phyloP scores from a whole-genome alignment of 2,888 invertebrate species.

The Acleris sparsana region DNA sequence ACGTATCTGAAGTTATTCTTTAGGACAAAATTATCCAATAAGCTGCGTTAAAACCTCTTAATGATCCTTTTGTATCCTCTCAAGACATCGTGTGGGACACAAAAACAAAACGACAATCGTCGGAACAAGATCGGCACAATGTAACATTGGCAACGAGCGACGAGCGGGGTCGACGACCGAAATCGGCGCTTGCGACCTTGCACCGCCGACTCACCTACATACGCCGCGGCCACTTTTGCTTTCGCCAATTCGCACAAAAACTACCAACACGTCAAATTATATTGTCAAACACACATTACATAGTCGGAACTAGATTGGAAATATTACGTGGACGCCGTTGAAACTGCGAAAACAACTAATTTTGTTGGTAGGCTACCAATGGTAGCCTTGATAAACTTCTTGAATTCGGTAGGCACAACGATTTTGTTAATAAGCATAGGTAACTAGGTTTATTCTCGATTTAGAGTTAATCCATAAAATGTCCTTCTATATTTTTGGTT shows the following conservation, averaged over 20 bases:
- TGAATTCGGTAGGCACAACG: no score
- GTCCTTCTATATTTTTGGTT: neutral
- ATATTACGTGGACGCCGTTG: neutral
- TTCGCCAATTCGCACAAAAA: constrained; percentile 80
- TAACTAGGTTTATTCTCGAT: no score
- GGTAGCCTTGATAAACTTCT: no score
- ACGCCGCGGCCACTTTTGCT: constrained; percentile 79
- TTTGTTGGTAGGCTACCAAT: no score
- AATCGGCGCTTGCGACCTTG: constrained; percentile 82
- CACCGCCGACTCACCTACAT: constrained; percentile 78
- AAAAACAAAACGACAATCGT: constrained; percentile 41
- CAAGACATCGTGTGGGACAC: constrained; percentile 21
- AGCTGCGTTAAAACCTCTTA: neutral
- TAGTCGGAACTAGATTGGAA: constrained; percentile 2
- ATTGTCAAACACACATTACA: constrained; percentile 17
- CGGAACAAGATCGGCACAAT: constrained; percentile 49
- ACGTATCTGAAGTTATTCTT: no score
- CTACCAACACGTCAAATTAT: constrained; percentile 36
- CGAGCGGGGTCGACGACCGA: constrained; percentile 74
- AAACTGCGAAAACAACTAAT: no score
- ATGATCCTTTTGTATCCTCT: constrained; percentile 1
- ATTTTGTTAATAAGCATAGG: no score
- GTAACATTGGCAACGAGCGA: constrained; percentile 45
- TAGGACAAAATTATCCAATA: no score
- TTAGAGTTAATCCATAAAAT: no score